Evolutionary conservation across 2,888 invertebrate species (phyloP).

Genomic region (Euplagia quadripunctaria): DNA sequence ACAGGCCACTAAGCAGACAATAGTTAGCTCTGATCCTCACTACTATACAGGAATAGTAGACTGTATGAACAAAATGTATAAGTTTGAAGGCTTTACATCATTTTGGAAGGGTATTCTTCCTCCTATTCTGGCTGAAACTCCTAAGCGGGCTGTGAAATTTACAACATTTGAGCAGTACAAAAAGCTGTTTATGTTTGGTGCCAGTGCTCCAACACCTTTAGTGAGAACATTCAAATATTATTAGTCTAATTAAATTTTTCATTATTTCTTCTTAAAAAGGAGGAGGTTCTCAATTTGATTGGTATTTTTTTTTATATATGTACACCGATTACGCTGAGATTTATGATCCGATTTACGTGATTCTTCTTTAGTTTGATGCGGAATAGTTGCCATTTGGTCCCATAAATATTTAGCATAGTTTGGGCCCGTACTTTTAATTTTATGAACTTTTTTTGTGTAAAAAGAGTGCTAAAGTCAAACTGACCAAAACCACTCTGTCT

Average conservation of each 20-base stretch:
- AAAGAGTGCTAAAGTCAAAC: too few species aligned
- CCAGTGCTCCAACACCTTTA: constrained; percentile 91
- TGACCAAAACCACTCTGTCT: too few species aligned
- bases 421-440: too few species aligned
- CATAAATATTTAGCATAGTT: too few species aligned
- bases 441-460: too few species aligned
- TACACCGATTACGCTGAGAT: too few species aligned
- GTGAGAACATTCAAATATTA: constrained; percentile 70
- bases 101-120: constrained; percentile 98
- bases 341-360: too few species aligned
- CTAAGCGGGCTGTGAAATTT: constrained; percentile 98
- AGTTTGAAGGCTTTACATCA: constrained; percentile 93
- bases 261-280: too few species aligned
- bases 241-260: background rate
- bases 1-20: constrained; percentile 65
- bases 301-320: too few species aligned
- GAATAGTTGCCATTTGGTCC: too few species aligned
- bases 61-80: constrained; percentile 96
- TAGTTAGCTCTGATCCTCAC: constrained; percentile 80
- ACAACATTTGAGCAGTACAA: constrained; percentile 98
- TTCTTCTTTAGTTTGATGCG: too few species aligned
- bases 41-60: constrained; percentile 94
- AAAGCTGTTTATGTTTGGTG: constrained; percentile 93
- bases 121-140: constrained; percentile 97
- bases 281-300: too few species aligned